Conservation (phyloP, 2,113 vertebrate species). For the Conger conger region DNA sequence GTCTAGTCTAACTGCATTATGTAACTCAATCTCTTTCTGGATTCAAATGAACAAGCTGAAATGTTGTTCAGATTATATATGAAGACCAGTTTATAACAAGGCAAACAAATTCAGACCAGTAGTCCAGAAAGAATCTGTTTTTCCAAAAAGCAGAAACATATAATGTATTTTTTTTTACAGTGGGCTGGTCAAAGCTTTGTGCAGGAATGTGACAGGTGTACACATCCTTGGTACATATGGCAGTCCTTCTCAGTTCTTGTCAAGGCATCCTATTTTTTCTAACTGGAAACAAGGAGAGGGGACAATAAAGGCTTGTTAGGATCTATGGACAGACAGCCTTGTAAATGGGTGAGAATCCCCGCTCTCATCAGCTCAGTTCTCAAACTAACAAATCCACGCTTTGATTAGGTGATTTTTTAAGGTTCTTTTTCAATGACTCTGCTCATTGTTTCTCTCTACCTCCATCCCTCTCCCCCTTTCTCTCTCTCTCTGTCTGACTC, state of each 20-base stretch:
- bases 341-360: not conserved
- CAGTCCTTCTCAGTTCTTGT: not conserved
- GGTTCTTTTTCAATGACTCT: not conserved
- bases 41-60: not conserved
- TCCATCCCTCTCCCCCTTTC: too few relatives aligned
- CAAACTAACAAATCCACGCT: not conserved
- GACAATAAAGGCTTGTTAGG: conserved; percentile 3
- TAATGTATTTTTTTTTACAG: not conserved
- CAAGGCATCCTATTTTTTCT: not conserved
- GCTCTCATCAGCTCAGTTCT: not conserved
- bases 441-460: too few relatives aligned
- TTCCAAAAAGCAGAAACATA: too few relatives aligned
- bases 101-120: not conserved
- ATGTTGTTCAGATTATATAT: not conserved
- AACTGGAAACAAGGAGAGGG: not conserved
- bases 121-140: not conserved
- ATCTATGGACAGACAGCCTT: not conserved
- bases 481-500: too few relatives aligned
- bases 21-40: not conserved
- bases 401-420: not conserved
- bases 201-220: not conserved
- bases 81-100: not conserved
- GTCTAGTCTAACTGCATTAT: not conserved
- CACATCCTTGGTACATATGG: not conserved
- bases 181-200: not conserved